Evolutionary conservation across 2,888 invertebrate species (phyloP), one percentile per base, ranked within the genome.

Genomic region (Cryptus viduatorius): DNA sequence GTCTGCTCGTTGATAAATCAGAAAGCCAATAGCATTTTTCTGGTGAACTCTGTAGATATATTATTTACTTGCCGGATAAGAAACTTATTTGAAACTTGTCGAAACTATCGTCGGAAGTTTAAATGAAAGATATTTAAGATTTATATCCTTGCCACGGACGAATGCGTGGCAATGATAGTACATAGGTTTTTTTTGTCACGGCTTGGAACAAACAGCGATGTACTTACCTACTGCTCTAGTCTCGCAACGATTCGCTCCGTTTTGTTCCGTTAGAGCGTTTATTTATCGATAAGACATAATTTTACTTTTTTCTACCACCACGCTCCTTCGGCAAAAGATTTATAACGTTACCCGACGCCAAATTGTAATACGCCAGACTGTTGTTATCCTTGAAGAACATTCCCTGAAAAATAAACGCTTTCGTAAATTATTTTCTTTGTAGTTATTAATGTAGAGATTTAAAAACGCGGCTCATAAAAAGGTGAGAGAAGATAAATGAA

Each of bases 331-430:
- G 96, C 93, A 98, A 97, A 85, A 99, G 95, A 88, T 97, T 97
- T 53, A 99, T 96, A 10, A 97, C 95, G 0, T 97, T 97, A 75
- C 97, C 98, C 46, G 97, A 97, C 10, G 96, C 95, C 86, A 99
- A 96, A 94, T 99, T 99, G 95, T 99, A 99, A 94, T 97, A 99
- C 0, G 98, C 99, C 94, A 99, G 95, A 0, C 97, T 96, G 92
- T 99, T 98, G 73, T 97, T 98, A 94, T 99, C 99, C 94, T 99
- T 99, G 95, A 99, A 98, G 95, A 99, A 99, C 94, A 99, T 96
- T 48, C 99, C 99, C 98, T 99, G 94, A 24, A 95, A 94, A 89
- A 88, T 89, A 92, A 88, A 87, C 31, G 61, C 61, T 61, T 61
- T n/a, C 61, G 31, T 61, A 71, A 53, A 31, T 53, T 16, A 16